Evolutionary conservation across 2,888 invertebrate species (phyloP), one percentile per base, ranked within the genome.

Genomic region (Bombylius discolor): DNA sequence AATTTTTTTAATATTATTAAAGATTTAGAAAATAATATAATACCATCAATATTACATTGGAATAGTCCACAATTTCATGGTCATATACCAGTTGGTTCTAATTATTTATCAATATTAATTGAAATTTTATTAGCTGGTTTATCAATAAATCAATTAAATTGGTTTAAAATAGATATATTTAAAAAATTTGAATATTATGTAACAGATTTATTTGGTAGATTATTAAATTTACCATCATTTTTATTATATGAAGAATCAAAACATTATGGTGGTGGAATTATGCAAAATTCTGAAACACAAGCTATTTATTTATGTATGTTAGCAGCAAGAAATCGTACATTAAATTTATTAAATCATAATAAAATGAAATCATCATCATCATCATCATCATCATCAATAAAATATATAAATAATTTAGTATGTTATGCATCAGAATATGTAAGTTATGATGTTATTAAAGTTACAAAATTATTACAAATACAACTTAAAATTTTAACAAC

Each of bases 181-280:
- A 7, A 4, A 42, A 42, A 42, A 42, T 42, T 42, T 11, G 39
- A 42, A 42, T 42, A 11, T 42, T 11, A 42, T 42, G 39, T 42
- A 1, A 42, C 39, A 8, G 39, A 42, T 42, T 11, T 42, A 11
- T 42, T 42, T 42, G 39, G 39, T 42, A 42, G 11, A 72, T 73
- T 89, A 67, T 72, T 92, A 34, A 81, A 81, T 23, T 75, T 93
- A 13, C 92, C 93, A 0, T 78, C 84, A 58, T 81, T 83, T 62
- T 91, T 91, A 66, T 76, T 90, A 2, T 51, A 56, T 32, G 84
- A 84, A 66, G 80, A 81, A 63, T 79, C 81, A 3, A 78, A 80
- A 47, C 85, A 86, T 13, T 79, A 80, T 14, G 88, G 88, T 4
- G 89, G 88, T 48, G 89, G 89, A 48, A 78, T 87, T 42, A 83